Base-by-base conservation (phyloP, 30 jellyfish, hydroid and myxozoan genomes). In the Hydractinia echinata region DNA sequence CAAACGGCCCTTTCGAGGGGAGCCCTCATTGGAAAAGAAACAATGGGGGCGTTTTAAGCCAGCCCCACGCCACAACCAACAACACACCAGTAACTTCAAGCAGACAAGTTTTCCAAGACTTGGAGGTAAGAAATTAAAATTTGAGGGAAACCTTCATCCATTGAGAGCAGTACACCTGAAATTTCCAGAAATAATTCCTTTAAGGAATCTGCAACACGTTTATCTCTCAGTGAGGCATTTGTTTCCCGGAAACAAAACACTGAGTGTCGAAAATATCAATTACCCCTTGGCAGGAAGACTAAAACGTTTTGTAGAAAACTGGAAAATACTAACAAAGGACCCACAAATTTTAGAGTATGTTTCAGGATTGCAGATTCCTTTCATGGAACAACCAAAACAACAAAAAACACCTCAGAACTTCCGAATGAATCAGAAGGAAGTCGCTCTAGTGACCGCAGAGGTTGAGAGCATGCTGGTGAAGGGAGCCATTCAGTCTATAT, bases 131-230 rank as follows among this genome's bases (percentile, higher is more conserved):
- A 62, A 5, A 15, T 62, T 62, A 39, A 62, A 10, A 62, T 5
- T 15, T 6, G 73, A 62, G 4, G 73, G 73, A 62, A 62, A 62
- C 5, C 10, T 62, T 62, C 5, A 10, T 5, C 73, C 5, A 10
- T 62, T 5, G 73, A 62, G 10, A 50, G 73, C 73, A 62, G 73
- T 15, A 62, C 16, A 10, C 73, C 16, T 15, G 30, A 62, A 62
- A 15, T 62, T 62, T 10, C 10, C 10, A 62, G 73, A 62, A 62
- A 15, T 62, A 10, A 50, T 62, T 15, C 16, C 4, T 39, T 39
- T 39, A 62, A 62, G 30, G 73, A 50, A 62, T 62, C 73, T 62
- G 73, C 73, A 62, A 62, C 73, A 62, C 10, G 73, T 62, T 62
- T 50, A 62, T 62, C 10, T 50, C 16, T 15, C 30, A 5, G 30